phyloP scores from a whole-genome alignment of 2,113 vertebrate genomes.

The Tragulus kanchil region DNA sequence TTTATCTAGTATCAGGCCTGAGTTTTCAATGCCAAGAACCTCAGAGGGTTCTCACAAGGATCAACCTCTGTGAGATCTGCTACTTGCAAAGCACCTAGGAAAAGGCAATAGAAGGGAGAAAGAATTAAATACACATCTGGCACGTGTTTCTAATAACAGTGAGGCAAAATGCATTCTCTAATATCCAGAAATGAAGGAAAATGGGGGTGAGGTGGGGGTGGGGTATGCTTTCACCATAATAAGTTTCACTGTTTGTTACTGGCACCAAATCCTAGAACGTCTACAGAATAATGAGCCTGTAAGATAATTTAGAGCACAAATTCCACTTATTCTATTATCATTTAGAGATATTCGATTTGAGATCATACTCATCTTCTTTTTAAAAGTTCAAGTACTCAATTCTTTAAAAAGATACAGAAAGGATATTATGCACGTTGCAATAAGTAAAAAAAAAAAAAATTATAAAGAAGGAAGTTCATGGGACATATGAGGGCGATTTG shows the following conservation, averaged over 20 bases:
- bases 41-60: neutral
- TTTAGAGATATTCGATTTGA: neutral
- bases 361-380: neutral
- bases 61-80: neutral
- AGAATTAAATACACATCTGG: neutral
- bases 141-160: neutral
- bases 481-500: rapidly evolving
- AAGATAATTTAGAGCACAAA: neutral
- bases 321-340: neutral
- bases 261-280: neutral
- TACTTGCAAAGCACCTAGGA: neutral
- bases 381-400: neutral
- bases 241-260: neutral
- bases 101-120: neutral
- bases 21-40: neutral
- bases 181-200: neutral
- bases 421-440: neutral
- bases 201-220: rapidly evolving
- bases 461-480: neutral
- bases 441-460: neutral
- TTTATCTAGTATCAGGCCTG: neutral
- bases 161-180: neutral
- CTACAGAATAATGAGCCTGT: rapidly evolving
- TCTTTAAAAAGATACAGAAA: neutral
- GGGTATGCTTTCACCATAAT: rapidly evolving